These are phyloP conservation scores for Masnerella sp. DNA, from an alignment of 2,888 invertebrate species.

Conservation along the genomic window DNA sequence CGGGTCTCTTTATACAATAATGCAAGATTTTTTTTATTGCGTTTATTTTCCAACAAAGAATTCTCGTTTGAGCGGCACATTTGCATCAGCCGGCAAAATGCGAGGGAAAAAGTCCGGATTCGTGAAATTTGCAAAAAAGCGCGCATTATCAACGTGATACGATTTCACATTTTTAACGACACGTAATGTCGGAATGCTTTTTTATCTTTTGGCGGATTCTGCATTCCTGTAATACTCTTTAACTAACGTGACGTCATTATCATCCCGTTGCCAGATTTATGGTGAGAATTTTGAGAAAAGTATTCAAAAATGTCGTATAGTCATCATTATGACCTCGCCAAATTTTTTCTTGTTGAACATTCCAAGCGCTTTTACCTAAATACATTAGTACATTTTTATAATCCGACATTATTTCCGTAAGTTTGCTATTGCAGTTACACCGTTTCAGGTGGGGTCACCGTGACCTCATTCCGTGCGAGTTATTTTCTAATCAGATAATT, in stretches of 20 bases:
- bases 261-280: too few relatives aligned
- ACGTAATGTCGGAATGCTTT: background rate
- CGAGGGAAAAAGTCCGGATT: background rate
- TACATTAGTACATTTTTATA: too few relatives aligned
- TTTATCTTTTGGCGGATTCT: too few relatives aligned
- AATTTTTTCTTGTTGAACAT: too few relatives aligned
- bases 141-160: background rate
- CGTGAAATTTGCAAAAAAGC: background rate
- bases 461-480: background rate
- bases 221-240: too few relatives aligned
- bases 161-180: background rate
- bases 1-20: constrained; percentile 7
- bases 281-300: too few relatives aligned
- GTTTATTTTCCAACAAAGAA: background rate
- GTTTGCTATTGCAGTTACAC: background rate
- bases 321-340: too few relatives aligned
- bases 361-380: too few relatives aligned
- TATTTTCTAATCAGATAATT: constrained; percentile 18
- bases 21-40: background rate
- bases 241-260: too few relatives aligned
- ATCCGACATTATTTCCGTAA: background rate
- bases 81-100: background rate
- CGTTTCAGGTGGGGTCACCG: background rate
- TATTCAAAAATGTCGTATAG: too few relatives aligned
- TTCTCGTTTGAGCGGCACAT: background rate